Base-by-base conservation (phyloP, 1,140 invertebrate genomes). In the Drosophila santomea region DNA sequence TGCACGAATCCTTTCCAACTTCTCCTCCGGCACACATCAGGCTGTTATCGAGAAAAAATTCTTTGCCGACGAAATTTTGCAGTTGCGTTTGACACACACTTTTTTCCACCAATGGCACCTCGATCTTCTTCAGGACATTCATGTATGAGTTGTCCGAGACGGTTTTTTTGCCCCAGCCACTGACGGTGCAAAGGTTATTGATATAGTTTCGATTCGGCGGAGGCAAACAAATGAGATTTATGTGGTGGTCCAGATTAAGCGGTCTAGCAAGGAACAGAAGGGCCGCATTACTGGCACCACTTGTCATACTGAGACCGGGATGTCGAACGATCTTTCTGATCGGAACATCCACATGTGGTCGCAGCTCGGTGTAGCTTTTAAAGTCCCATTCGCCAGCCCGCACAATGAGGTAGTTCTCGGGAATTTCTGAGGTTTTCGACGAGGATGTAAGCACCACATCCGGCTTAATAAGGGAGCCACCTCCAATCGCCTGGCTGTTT, bases 131-230 rank as follows among this genome's bases (percentile, higher is more conserved):
- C 77, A 96, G 84, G 28, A 96, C 94, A 3, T 95, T 94, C 11
- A 94, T 94, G 77, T 95, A 96, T 0, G 92, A 83, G 2, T 94
- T 94, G 59, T 93, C 89, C 32, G 93, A 91, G 95, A 95, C 95
- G 61, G 95, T 80, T 61, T 95, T 93, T 89, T 96, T 97, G 20
- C 97, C 96, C 97, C 97, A 98, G 7, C 97, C 97, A 64, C 94
- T 96, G 17, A 95, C 96, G 50, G 95, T 94, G 86, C 97, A 97
- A 92, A 90, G 23, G 90, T 79, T 38, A 92, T 92, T 8, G 94
- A 48, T 50, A 7, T 94, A 73, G 3, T 38, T 57, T 0, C 60
- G 93, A 84, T 50, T 32, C 15, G 73, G 15, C 4, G 44, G 64
- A 15, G 93, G 93, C 50, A 94, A 80, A 80, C 96, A 96, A 32